These are phyloP conservation scores for Norana najaformis DNA, from an alignment of 2,888 invertebrate genomes.

Conservation along the genomic window DNA sequence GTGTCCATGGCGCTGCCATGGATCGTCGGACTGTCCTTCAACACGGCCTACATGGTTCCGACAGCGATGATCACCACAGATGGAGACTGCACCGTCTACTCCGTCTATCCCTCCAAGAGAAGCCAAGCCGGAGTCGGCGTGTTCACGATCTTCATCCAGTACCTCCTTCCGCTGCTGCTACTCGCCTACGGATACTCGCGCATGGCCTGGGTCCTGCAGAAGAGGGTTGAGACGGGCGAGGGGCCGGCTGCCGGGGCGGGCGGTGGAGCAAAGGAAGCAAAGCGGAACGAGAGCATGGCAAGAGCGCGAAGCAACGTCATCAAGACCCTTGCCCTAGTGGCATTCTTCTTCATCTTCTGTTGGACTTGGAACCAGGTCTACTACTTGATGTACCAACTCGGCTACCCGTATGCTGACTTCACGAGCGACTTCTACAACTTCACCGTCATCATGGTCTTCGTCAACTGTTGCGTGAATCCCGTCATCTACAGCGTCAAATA, in stretches of 20 bases:
- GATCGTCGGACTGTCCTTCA: conserved; percentile 36
- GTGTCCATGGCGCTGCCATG: conserved; percentile 28
- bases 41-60: conserved; percentile 32
- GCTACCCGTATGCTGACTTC: conserved; percentile 29
- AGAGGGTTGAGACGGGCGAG: conserved; percentile 25
- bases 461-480: conserved; percentile 44
- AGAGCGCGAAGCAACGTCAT: conserved; percentile 39
- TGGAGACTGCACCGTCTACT: conserved; percentile 38
- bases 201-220: conserved; percentile 35
- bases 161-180: conserved; percentile 38
- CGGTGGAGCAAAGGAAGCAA: neutral
- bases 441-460: conserved; percentile 42
- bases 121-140: conserved; percentile 33
- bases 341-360: conserved; percentile 39
- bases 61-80: conserved; percentile 30
- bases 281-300: conserved; percentile 24
- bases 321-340: conserved; percentile 40
- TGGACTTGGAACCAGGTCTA: conserved; percentile 42
- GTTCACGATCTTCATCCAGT: conserved; percentile 38
- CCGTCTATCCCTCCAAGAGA: conserved; percentile 33
- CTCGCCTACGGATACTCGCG: conserved; percentile 39
- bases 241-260: conserved; percentile 3
- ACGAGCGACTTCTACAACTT: conserved; percentile 39
- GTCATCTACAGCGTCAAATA: conserved; percentile 42
- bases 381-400: conserved; percentile 42